phyloP scores from a whole-genome alignment of 2,113 vertebrate species.

The Rostratula benghalensis region DNA sequence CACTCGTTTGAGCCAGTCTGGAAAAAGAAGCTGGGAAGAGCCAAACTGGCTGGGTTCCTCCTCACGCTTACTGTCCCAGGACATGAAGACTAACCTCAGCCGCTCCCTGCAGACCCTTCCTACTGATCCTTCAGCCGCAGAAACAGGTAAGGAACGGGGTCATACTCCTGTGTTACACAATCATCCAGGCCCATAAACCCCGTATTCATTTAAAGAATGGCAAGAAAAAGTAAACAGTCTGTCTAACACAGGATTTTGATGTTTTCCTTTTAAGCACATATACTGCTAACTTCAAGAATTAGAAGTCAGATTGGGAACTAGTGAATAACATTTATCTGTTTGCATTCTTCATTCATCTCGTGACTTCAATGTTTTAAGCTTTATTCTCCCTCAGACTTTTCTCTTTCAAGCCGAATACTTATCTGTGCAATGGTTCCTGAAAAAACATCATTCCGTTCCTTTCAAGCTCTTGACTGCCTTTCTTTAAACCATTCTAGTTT shows the following conservation, averaged over 20 bases:
- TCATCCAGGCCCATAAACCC: background rate
- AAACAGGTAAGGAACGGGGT: conserved; percentile 73
- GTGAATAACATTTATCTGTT: background rate
- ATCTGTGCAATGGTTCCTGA: background rate
- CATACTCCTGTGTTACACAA: background rate
- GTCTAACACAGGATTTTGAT: background rate
- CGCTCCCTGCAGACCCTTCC: conserved; percentile 93
- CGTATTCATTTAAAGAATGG: background rate
- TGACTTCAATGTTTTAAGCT: background rate
- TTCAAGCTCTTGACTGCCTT: background rate
- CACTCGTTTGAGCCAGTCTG: conserved; percentile 86
- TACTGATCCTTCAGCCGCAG: conserved; percentile 75
- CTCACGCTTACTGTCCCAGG: conserved; percentile 83
- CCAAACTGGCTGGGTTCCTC: conserved; percentile 95
- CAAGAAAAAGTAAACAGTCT: background rate
- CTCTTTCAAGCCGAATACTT: background rate
- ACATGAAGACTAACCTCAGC: conserved; percentile 92
- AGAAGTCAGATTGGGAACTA: background rate
- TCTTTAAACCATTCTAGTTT: background rate
- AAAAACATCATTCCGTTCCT: background rate
- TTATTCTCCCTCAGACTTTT: background rate
- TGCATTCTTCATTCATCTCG: background rate
- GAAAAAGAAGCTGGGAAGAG: conserved; percentile 96
- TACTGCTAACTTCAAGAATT: background rate
- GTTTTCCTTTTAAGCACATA: background rate